Evolutionary conservation across 2,888 invertebrate species (phyloP), one percentile per base, ranked within the genome.

Genomic region (Smittia sp.): DNA sequence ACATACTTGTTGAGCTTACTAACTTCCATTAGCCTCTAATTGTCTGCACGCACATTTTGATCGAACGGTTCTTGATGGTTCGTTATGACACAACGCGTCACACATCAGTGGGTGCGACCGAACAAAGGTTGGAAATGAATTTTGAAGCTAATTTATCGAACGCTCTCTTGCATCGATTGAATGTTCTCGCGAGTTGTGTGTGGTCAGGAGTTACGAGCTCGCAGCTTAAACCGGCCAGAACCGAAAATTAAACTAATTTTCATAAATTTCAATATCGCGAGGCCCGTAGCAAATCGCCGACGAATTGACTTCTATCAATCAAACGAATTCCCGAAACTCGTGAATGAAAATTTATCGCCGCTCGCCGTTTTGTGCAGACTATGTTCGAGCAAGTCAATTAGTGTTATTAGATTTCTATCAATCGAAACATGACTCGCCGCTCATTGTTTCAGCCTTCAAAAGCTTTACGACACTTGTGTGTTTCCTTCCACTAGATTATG

Each of bases 41-140:
- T 58, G 58, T 58, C 58, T 58, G 18, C 58, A 58, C 58, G 58
- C 58, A 58, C 58, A 18, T 58, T 46, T 58, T 13, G 4, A 13
- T 22, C 58, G 46, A 58, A 58, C 20, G 20, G 6, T 22, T 58
- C 58, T 58, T 22, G 58, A 58, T 58, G 58, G 6, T 2, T 7
- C 7, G 7, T 58, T 22, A 58, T 58, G 6, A 38, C 6, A 38
- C 11, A 38, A 38, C 11, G n/a, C 46, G 22, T 18, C 4, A 22
- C 18, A 6, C n/a, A 18, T 58, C 7, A 18, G 22, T 18, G 58
- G 58, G 58, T 18, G 58, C 58, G 58, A 20, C 58, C 18, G 58
- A 58, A 22, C 18, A 58, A 58, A 58, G 15, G 46, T 46, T 2
- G 11, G n/a, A 46, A 46, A 46, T 46, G 6, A 6, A 46, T 46